A percentile compares a stretch with the other conserved stretches of the same genome.
phyloP scores from a whole-genome alignment of 2,797 vertebrate genomes.

The Presbytis comata region DNA sequence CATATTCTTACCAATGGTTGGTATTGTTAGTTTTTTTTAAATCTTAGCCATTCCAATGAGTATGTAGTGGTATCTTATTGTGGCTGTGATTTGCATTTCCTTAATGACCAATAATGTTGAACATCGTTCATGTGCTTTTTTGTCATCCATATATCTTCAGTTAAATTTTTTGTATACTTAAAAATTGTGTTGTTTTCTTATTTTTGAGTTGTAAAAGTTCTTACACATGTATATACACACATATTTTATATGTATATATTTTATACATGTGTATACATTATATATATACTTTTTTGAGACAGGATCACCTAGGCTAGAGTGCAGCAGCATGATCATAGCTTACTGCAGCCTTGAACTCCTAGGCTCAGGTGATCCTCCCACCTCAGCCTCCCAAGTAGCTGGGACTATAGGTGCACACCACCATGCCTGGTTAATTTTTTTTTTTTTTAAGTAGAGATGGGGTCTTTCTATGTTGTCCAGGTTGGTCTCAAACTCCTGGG shows the following conservation, averaged over 20 bases:
- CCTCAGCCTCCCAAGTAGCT: background rate
- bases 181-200: background rate
- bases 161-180: background rate
- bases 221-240: background rate
- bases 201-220: background rate
- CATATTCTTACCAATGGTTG: background rate
- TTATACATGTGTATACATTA: no score
- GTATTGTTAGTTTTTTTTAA: background rate
- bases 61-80: background rate
- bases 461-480: background rate
- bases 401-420: accelerated
- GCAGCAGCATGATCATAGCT: background rate
- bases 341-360: background rate
- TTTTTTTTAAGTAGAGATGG: background rate
- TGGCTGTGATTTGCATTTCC: background rate
- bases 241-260: no score
- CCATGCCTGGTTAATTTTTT: background rate
- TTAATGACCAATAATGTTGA: background rate
- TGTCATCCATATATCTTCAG: background rate
- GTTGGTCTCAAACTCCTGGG: background rate
- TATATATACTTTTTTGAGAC: background rate
- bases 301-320: background rate
- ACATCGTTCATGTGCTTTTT: background rate
- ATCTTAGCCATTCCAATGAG: background rate
- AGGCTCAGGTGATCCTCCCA: background rate